Percentiles rank a stretch among this genome's conserved stretches.
These are phyloP conservation scores for Myodes glareolus DNA, from an alignment of 2,113 vertebrate genomes.

Conservation along the genomic window DNA sequence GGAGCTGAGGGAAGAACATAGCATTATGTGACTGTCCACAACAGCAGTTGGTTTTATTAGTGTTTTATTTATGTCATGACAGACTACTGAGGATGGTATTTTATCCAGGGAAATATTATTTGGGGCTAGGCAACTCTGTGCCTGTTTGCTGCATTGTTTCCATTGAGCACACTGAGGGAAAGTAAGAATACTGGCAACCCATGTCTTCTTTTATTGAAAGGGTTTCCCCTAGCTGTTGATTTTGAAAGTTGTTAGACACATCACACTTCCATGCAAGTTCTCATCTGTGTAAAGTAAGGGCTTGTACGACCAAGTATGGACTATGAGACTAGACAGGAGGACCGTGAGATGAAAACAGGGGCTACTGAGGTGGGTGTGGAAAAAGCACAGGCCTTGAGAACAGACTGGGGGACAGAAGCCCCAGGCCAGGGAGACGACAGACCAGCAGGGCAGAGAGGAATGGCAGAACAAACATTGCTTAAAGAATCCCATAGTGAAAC, in stretches of 20 bases:
- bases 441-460: background rate
- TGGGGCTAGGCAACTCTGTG: background rate
- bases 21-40: background rate
- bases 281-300: too few relatives aligned
- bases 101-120: background rate
- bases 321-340: background rate
- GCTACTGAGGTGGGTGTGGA: background rate
- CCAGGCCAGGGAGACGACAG: background rate
- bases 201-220: background rate
- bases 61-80: conserved; percentile 8
- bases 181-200: background rate
- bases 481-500: background rate
- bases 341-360: background rate
- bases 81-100: background rate
- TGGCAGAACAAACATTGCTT: background rate
- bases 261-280: background rate
- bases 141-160: background rate
- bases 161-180: background rate
- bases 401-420: background rate
- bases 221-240: background rate
- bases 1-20: background rate
- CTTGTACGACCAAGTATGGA: too few relatives aligned
- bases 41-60: conserved; percentile 9
- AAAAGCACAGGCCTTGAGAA: background rate
- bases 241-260: background rate